Evolutionary conservation across 2,797 vertebrate species (phyloP), one percentile per base, ranked within the genome.

Genomic region (Margarornis squamiger): DNA sequence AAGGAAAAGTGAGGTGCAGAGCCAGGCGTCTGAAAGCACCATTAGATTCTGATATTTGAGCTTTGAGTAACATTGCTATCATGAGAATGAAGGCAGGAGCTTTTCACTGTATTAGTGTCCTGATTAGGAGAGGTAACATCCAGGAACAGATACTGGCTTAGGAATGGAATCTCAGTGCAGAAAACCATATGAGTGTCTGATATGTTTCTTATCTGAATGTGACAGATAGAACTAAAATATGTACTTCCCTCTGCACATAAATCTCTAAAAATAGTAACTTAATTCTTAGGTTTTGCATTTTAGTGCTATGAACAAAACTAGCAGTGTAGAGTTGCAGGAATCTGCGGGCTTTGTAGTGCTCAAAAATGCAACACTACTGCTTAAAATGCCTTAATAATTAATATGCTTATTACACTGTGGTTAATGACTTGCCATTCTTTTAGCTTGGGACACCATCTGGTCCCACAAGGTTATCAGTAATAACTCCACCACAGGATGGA

Each of bases 401-500:
- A 20, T 32, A 29, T 20, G 15, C 16, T 57, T 23, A 32, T 18
- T 43, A 34, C 5, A 14, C 14, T 41, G 18, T 68, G 39, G 18
- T 58, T 74, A 55, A 73, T 91, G 82, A 45, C 10, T 74, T 90
- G 36, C 54, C 36, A 2, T 66, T 14, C 51, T 24, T 82, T 39
- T 86, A 99, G 99, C 97, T 95, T 2, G 98, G 98, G 71, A 88
- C 84, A 20, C 73, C 88, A 3, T 74, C 92, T 7, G 98, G 97
- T 51, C 93, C 97, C 29, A 63, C 97, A 38, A 98, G 99, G 81
- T 89, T 99, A 82, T 99, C 98, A 19, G 34, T 99, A 93, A 98
- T 99, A 95, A 98, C 97, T 80, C 98, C 99, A 51, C 98, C 98
- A 4, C 98, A 97, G 45, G 97, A 98, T 46, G 98, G 98, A 87